Evolutionary conservation across 2,797 vertebrate species (phyloP), one percentile per base, ranked within the genome.

Genomic region (Lepilemur septentrionalis): DNA sequence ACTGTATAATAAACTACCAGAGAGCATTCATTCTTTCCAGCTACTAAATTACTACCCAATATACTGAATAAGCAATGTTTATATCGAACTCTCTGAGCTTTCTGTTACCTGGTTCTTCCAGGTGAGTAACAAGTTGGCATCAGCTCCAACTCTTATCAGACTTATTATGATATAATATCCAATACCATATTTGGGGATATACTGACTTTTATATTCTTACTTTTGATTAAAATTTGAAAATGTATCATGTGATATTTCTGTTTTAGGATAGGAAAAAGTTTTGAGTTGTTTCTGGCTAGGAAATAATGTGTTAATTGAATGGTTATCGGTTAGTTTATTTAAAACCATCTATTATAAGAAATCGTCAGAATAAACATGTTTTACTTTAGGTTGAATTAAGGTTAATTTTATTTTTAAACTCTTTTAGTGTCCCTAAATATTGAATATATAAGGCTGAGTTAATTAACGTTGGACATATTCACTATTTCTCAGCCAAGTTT

Each of bases 171-270:
- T 65, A 52, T 28, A 73, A 67, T 2, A 65, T 20, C 15, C 25
- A 73, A 20, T 11, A 18, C 20, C 25, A 43, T 30, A 20, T 30
- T 48, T 75, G 48, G 15, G 32, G 20, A 70, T 28, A 65, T 48
- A 72, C 2, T 63, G 48, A 65, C 12, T 32, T 70, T 76, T 63
- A 9, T 91, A n/a, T 46, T 95, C 48, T 72, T 38, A n/a, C 12
- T 88, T 89, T 38, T 94, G 63, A 94, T 88, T 91, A 84, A 84
- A 93, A 50, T 11, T 43, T 83, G 15, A 89, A 84, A 76, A 93
- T n/a, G 63, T 52, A 1, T 28, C 11, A n/a, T 50, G 10, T 2
- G 46, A 35, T 63, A 32, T 61, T 88, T 13, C 23, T 63, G 5
- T 70, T 85, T 89, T 8, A 65, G 4, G 4, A 81, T 55, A 90